phyloP scores from a whole-genome alignment of 2,888 invertebrate species.

The Agriopis aurantiaria region DNA sequence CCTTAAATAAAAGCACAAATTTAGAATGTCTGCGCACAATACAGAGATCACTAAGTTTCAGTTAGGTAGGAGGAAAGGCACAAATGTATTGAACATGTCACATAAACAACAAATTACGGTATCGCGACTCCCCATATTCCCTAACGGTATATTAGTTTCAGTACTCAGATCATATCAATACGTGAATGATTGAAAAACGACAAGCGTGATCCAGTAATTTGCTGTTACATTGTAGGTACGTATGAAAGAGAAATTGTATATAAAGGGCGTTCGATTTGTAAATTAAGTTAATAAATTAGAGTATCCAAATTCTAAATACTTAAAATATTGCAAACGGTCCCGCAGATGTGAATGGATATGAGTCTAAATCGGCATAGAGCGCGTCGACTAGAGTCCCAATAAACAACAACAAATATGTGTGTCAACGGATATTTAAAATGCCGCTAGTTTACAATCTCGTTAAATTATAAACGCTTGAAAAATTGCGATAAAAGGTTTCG shows the following conservation, averaged over 20 bases:
- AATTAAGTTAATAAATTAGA: constrained; percentile 30
- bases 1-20: constrained; percentile 28
- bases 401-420: not conserved
- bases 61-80: constrained; percentile 24
- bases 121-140: constrained; percentile 6
- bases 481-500: too few relatives aligned
- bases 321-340: constrained; percentile 16
- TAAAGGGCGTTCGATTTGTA: constrained; percentile 25
- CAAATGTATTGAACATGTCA: constrained; percentile 29
- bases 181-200: constrained; percentile 27
- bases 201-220: constrained; percentile 20
- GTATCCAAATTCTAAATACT: constrained; percentile 35
- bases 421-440: not conserved
- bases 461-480: too few relatives aligned
- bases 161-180: constrained; percentile 37
- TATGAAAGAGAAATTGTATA: constrained; percentile 31
- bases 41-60: constrained; percentile 19
- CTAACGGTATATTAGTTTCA: constrained; percentile 15
- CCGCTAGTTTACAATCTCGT: too few relatives aligned
- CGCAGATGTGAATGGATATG: constrained; percentile 20
- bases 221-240: constrained; percentile 31
- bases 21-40: constrained; percentile 34
- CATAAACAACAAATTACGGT: constrained; percentile 18
- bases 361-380: constrained; percentile 14
- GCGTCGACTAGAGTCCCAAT: constrained; percentile 7